Conservation (phyloP, 2,797 vertebrate species). For the Phataginus tetradactyla region DNA sequence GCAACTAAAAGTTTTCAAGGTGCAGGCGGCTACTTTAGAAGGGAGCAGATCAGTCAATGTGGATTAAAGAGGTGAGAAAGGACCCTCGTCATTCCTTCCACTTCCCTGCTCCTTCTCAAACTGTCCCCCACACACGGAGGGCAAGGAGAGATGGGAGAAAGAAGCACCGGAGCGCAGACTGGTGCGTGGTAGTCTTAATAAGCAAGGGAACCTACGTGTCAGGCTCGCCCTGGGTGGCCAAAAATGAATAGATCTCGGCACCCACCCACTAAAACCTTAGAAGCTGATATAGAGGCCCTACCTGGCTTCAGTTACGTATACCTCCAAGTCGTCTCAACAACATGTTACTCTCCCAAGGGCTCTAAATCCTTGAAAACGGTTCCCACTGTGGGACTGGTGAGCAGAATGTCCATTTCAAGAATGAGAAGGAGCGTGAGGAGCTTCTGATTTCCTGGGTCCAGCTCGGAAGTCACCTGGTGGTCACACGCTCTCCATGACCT, state of each 20-base stretch:
- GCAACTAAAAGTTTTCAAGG: neutral
- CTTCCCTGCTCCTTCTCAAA: neutral
- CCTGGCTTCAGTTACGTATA: neutral
- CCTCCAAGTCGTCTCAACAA: neutral
- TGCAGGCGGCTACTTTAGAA: neutral
- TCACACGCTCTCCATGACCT: neutral
- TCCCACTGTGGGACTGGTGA: neutral
- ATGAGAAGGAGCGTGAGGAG: accelerated
- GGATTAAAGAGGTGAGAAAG: neutral
- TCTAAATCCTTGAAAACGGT: neutral
- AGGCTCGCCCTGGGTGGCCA: too few relatives aligned
- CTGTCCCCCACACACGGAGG: neutral
- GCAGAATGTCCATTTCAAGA: accelerated
- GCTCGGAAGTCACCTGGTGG: neutral
- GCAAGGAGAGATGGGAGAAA: neutral
- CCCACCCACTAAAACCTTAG: neutral
- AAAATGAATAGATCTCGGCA: neutral
- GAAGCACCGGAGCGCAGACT: neutral
- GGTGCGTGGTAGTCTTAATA: neutral
- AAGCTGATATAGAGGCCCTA: neutral
- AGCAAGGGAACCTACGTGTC: neutral
- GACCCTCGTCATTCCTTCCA: neutral
- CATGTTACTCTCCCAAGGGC: neutral
- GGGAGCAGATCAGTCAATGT: neutral
- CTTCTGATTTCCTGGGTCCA: accelerated